A percentile compares a stretch with the other conserved stretches of the same genome.
Evolutionary conservation across 2,888 invertebrate genomes (phyloP).

Genomic region (Diogma glabrata): DNA sequence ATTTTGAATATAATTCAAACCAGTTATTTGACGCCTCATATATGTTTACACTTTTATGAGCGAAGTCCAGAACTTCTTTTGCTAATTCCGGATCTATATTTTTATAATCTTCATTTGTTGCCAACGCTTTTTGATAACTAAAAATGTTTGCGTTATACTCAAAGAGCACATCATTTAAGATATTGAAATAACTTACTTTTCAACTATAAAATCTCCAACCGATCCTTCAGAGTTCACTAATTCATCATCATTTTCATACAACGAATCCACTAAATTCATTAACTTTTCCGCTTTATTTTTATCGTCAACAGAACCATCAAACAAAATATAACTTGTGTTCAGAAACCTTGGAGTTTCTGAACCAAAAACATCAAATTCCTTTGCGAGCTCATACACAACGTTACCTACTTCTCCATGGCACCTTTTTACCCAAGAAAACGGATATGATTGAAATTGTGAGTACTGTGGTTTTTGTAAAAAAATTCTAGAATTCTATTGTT

Average conservation of each 20-base stretch:
- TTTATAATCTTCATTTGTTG: constrained; percentile 19
- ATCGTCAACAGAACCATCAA: too few relatives aligned
- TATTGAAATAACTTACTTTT: too few relatives aligned
- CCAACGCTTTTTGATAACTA: background rate
- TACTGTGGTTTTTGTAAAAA: background rate
- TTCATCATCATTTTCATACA: too few relatives aligned
- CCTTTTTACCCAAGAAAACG: constrained; percentile 28
- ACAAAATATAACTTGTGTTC: too few relatives aligned
- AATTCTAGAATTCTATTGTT: background rate
- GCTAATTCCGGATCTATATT: constrained; percentile 35
- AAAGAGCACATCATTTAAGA: too few relatives aligned
- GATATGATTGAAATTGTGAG: background rate
- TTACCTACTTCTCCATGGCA: constrained; percentile 54
- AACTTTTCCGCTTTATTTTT: too few relatives aligned
- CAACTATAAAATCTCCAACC: too few relatives aligned
- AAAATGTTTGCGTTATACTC: too few relatives aligned
- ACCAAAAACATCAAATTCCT: too few relatives aligned
- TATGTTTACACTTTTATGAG: constrained; percentile 38
- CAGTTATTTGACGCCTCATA: constrained; percentile 50
- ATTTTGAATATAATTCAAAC: constrained; percentile 53
- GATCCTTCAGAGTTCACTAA: too few relatives aligned
- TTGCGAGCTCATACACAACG: constrained; percentile 43
- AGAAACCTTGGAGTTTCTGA: too few relatives aligned
- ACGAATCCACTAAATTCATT: too few relatives aligned
- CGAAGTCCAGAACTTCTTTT: constrained; percentile 46